Conservation (phyloP, 2,113 vertebrate genomes). For the Capreolus pygargus region DNA sequence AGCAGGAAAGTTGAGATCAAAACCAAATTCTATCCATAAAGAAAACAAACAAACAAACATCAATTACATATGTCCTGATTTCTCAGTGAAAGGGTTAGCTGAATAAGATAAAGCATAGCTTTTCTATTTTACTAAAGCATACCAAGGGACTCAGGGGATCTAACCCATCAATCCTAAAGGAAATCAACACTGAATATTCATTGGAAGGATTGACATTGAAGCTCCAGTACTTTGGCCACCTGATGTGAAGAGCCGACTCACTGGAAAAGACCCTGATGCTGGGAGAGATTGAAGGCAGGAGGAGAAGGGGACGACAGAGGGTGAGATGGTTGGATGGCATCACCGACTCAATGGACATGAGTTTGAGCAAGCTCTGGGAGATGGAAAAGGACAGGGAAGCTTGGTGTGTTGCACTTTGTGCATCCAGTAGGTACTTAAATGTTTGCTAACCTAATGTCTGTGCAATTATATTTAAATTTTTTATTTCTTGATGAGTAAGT, state of each 20-base stretch:
- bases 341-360: neutral
- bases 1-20: neutral
- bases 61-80: no score
- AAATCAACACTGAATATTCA: neutral
- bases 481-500: neutral
- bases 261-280: neutral
- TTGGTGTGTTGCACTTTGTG: rapidly evolving
- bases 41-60: neutral
- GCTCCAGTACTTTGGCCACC: neutral
- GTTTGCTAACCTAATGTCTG: neutral
- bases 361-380: neutral
- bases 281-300: neutral
- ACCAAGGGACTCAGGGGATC: neutral
- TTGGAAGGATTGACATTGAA: neutral
- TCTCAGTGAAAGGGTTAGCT: no score
- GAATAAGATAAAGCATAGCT: rapidly evolving
- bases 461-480: neutral
- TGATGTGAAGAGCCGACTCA: rapidly evolving
- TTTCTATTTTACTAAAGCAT: neutral
- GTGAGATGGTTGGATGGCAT: neutral
- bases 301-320: neutral
- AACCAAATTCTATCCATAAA: neutral
- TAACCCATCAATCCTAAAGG: neutral
- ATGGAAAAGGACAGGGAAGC: neutral
- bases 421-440: neutral